Evolutionary conservation across 1,140 invertebrate species (phyloP), one percentile per base, ranked within the genome.

Genomic region (Drosophila paulistorum): DNA sequence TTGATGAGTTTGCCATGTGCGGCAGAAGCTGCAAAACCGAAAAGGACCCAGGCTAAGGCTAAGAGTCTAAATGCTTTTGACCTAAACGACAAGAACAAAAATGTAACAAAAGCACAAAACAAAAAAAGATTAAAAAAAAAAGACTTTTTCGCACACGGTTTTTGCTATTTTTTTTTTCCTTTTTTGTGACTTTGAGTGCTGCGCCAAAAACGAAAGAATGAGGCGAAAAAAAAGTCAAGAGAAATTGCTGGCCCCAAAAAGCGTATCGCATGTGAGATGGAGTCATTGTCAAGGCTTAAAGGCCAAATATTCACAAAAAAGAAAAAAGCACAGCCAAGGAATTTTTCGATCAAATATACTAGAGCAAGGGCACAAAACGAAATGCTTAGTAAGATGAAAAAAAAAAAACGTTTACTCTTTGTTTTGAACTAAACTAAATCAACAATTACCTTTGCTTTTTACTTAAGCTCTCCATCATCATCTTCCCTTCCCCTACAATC

Each of bases 1-100:
- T 77, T 83, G 81, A 83, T 83, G 81, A 83, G 81, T 83, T 83
- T 83, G 76, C 76, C 81, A 65, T 59, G 57, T 51, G 17, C 20
- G 45, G 45, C 45, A 51, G 45, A 51, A 51, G 45, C 45, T 51
- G 45, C 45, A 59, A 37, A 37, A 59, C 30, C 30, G 33, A 33
- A 33, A 20, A 37, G 57, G 33, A 33, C 57, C 33, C 57, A 37
- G 57, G 33, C 30, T 17, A 59, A 59, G 57, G 33, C 30, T 17
- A 59, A 59, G 33, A 59, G 33, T 59, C 30, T 59, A 59, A 59
- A 37, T 59, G 57, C 57, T 59, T 59, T 20, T 59, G 57, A 37
- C 57, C 57, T 59, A 59, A 59, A 37, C 57, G 57, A 37, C 57
- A 59, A 59, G 17, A 33, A 59, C 57, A 58, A 35, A 58, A 30